These are phyloP conservation scores for Bicyclus anynana DNA, from an alignment of 1,140 invertebrate genomes.

Conservation along the genomic window DNA sequence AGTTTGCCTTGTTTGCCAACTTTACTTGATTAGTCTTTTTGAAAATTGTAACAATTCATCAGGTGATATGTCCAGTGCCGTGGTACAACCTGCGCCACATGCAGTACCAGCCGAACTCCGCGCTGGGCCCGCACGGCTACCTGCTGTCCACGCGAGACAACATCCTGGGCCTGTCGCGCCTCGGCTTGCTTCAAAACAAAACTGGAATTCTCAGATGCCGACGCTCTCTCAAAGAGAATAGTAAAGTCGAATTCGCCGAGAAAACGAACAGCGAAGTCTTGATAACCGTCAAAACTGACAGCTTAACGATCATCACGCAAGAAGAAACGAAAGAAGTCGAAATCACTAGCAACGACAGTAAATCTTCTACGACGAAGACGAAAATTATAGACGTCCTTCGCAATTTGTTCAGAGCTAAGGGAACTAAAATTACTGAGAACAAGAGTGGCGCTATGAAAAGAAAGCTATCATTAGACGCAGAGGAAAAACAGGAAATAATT, in stretches of 20 bases:
- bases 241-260: constrained; percentile 19
- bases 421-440: neutral
- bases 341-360: constrained; percentile 7
- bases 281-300: constrained; percentile 10
- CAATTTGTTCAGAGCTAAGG: constrained; percentile 28
- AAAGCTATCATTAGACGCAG: neutral
- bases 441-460: neutral
- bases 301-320: constrained; percentile 3
- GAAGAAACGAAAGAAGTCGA: constrained; percentile 14
- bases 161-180: constrained; percentile 30
- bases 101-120: constrained; percentile 64
- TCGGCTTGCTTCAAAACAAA: constrained; percentile 30
- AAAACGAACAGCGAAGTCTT: constrained; percentile 15
- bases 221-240: constrained; percentile 27
- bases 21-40: too few species aligned
- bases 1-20: too few species aligned
- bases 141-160: constrained; percentile 38
- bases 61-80: constrained; percentile 51
- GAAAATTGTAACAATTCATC: neutral
- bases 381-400: constrained; percentile 30
- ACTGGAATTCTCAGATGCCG: constrained; percentile 34
- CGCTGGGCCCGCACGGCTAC: constrained; percentile 58
- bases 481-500: neutral
- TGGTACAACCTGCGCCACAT: constrained; percentile 64
- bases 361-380: constrained; percentile 18